phyloP scores from a whole-genome alignment of 2,888 invertebrate genomes.

The Drosophila cracens region DNA sequence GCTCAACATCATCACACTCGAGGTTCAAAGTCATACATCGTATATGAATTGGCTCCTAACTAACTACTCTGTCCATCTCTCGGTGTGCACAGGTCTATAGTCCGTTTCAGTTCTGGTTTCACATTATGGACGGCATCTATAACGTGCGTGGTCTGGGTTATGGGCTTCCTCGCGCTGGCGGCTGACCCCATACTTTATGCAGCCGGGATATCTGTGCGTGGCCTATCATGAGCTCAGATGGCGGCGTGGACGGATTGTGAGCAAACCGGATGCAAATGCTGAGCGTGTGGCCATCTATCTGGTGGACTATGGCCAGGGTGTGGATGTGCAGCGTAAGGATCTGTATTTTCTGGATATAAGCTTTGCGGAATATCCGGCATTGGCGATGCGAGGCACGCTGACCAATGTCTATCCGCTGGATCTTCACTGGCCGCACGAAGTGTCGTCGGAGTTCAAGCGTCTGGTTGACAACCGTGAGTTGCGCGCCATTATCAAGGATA shows the following conservation, averaged over 20 bases:
- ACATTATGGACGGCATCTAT: not conserved
- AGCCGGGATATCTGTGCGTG: conserved; percentile 38
- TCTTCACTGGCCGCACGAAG: conserved; percentile 33
- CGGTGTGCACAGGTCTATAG: conserved; percentile 28
- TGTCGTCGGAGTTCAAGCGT: conserved; percentile 3
- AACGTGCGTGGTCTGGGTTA: not conserved
- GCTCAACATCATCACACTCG: not conserved
- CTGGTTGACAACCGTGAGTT: not conserved
- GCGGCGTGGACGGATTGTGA: conserved; percentile 36
- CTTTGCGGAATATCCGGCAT: conserved; percentile 12
- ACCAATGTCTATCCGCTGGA: conserved; percentile 40
- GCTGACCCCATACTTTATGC: conserved; percentile 14
- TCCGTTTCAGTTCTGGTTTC: conserved; percentile 63
- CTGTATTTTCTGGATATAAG: conserved; percentile 11
- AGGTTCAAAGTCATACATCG: conserved; percentile 5
- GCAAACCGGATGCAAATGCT: not conserved
- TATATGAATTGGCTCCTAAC: not conserved
- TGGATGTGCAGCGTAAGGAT: not conserved
- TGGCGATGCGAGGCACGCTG: conserved; percentile 40
- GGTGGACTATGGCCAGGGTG: conserved; percentile 32
- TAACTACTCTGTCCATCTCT: not conserved
- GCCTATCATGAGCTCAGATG: not conserved
- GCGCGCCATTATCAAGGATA: conserved; percentile 25
- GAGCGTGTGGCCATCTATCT: conserved; percentile 13
- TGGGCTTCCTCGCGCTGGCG: not conserved